phyloP scores from a whole-genome alignment of 2,888 invertebrate genomes.

The Platerodrilus igneus region DNA sequence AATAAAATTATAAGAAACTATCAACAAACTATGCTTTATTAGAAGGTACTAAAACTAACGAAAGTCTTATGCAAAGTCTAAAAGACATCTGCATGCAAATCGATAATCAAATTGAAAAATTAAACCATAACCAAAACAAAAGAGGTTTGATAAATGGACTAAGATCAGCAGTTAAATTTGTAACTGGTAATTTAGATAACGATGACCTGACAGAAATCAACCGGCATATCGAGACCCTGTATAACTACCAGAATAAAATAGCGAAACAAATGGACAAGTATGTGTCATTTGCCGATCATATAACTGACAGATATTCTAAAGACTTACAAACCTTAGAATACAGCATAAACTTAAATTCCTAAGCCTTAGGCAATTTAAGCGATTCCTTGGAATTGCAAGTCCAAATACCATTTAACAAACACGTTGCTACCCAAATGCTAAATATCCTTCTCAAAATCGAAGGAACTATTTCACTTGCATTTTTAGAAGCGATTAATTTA shows the following conservation, averaged over 20 bases:
- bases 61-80: constrained; percentile 2
- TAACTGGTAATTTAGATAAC: constrained; percentile 21
- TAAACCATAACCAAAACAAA: constrained; percentile 12
- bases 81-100: constrained; percentile 24
- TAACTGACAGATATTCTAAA: constrained; percentile 15
- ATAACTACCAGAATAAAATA: constrained; percentile 14
- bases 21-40: constrained; percentile 18
- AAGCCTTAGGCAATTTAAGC: constrained; percentile 7
- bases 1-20: constrained; percentile 19
- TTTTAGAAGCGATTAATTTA: constrained; percentile 13
- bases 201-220: no score
- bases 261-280: constrained; percentile 17
- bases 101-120: constrained; percentile 23
- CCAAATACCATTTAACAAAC: constrained; percentile 15
- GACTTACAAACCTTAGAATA: constrained; percentile 13
- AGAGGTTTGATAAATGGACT: constrained; percentile 16
- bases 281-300: constrained; percentile 22
- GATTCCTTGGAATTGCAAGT: constrained; percentile 10
- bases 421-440: constrained; percentile 13
- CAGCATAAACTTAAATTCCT: constrained; percentile 8
- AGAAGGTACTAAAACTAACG: constrained; percentile 10
- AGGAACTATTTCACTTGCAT: constrained; percentile 19
- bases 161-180: constrained; percentile 17
- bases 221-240: constrained; percentile 15
- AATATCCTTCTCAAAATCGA: constrained; percentile 14